Base-by-base conservation (phyloP, 2,888 invertebrate species). In the Shargacucullia verbasci region DNA sequence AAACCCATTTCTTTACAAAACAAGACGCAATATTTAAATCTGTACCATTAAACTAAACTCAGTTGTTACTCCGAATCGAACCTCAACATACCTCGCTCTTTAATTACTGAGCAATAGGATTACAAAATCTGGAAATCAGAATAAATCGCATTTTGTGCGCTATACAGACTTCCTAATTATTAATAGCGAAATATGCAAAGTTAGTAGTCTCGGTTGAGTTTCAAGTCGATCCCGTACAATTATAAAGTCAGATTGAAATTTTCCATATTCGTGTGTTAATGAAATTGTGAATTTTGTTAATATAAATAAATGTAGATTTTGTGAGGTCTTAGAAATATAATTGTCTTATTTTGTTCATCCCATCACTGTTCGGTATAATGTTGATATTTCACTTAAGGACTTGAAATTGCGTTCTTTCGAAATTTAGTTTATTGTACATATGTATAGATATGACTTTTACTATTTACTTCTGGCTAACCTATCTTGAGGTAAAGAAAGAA, bases 181-280 rank as follows among this genome's bases (percentile, higher is more conserved):
- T 88, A 89, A 88, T 85, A 88, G 80, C 80, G 87, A 83, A 90
- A 88, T 92, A 91, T 92, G 92, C 91, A 90, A 92, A 92, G 84
- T 89, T 86, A 84, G 86, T 88, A 87, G 87, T 90, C 87, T 89
- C 61, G 48, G 35, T 59, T 20, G 45, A 44, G 52, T 82, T 84
- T 78, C 76, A 70, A 79, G 74, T 75, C 67, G 73, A 76, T 75
- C 75, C 75, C 69, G 68, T 73, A 75, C 78, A 88, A 92, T 92
- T 92, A 91, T 85, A 91, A 91, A 85, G 91, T 91, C 86, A 91
- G 87, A 92, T 91, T 87, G 82, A 63, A 80, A 76, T 87, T 86
- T 86, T 89, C 84, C 84, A 86, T 86, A 86, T 84, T 86, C 82
- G 70, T 71, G 64, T 73, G 73, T 70, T 80, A 79, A 84, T 81